Conservation (phyloP, 1,140 invertebrate species). For the Catajapyx aquilonaris region DNA sequence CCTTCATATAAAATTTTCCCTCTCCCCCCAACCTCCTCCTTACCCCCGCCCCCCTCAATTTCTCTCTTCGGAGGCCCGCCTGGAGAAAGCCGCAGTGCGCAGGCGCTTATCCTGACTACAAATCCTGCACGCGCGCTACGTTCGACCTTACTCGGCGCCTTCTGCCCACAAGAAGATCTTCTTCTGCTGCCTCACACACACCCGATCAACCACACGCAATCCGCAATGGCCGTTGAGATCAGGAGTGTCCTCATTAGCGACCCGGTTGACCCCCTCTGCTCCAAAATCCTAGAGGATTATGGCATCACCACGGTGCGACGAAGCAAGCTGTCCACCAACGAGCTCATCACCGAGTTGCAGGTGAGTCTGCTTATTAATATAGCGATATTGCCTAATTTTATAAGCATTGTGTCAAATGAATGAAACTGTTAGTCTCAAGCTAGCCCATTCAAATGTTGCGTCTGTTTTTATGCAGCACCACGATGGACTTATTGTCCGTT, state of each 20-base stretch:
- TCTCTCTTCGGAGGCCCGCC: too few species aligned
- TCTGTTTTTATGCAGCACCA: constrained; percentile 39
- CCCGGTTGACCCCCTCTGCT: constrained; percentile 68
- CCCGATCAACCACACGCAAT: too few species aligned
- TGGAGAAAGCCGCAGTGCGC: too few species aligned
- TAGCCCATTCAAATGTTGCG: too few species aligned
- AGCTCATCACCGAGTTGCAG: constrained; percentile 64
- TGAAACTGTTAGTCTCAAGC: not conserved
- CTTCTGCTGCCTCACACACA: too few species aligned
- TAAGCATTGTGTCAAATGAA: not conserved
- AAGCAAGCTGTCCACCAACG: constrained; percentile 58
- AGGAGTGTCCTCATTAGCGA: constrained; percentile 70
- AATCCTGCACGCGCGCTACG: too few species aligned
- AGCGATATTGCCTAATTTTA: not conserved
- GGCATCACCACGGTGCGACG: constrained; percentile 61
- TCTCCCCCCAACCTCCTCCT: too few species aligned
- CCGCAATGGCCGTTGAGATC: constrained; percentile 23
- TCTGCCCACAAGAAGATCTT: too few species aligned
- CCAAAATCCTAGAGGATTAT: constrained; percentile 48
- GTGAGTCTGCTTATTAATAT: constrained; percentile 29
- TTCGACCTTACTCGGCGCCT: too few species aligned
- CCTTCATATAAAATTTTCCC: too few species aligned
- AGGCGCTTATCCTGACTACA: too few species aligned
- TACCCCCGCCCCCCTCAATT: too few species aligned
- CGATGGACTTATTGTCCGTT: constrained; percentile 82